These are phyloP conservation scores for Osmoderma eremita DNA, from an alignment of 2,888 invertebrate genomes.

Conservation along the genomic window DNA sequence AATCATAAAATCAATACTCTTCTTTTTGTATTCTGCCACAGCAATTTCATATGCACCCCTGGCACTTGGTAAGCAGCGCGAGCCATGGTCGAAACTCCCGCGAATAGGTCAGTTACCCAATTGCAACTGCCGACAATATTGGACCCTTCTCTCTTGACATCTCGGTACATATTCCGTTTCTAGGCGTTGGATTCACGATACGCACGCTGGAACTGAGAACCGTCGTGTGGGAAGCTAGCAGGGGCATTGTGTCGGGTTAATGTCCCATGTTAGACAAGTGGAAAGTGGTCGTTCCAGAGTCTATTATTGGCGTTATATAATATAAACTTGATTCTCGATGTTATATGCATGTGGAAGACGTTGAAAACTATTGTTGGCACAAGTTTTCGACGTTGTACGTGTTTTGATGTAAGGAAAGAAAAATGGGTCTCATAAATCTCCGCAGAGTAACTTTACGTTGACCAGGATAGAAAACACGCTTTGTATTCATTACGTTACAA, in stretches of 20 bases:
- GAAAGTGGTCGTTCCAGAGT: constrained; percentile 13
- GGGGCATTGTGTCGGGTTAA: constrained; percentile 24
- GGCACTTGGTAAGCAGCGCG: not conserved
- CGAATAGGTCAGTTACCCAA: constrained; percentile 34
- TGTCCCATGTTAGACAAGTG: constrained; percentile 29
- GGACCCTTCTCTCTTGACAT: constrained; percentile 3
- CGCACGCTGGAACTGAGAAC: constrained; percentile 1
- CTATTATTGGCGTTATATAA: not conserved
- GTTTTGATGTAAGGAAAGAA: not conserved
- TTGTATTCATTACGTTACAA: too few species aligned
- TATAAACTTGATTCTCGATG: constrained; percentile 6
- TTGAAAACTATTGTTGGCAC: constrained; percentile 3
- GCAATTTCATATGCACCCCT: constrained; percentile 26
- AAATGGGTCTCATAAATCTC: constrained; percentile 4
- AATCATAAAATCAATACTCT: constrained; percentile 13
- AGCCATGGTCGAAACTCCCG: constrained; percentile 11
- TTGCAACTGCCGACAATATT: constrained; percentile 8
- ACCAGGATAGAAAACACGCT: too few species aligned
- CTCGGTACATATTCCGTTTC: not conserved
- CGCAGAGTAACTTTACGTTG: not conserved
- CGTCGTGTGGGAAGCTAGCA: constrained; percentile 30
- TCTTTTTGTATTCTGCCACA: not conserved
- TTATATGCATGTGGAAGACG: not conserved
- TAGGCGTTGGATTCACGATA: constrained; percentile 3
- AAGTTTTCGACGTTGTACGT: constrained; percentile 3